phyloP scores from a whole-genome alignment of 2,797 vertebrate species.

The Meda fulgida region DNA sequence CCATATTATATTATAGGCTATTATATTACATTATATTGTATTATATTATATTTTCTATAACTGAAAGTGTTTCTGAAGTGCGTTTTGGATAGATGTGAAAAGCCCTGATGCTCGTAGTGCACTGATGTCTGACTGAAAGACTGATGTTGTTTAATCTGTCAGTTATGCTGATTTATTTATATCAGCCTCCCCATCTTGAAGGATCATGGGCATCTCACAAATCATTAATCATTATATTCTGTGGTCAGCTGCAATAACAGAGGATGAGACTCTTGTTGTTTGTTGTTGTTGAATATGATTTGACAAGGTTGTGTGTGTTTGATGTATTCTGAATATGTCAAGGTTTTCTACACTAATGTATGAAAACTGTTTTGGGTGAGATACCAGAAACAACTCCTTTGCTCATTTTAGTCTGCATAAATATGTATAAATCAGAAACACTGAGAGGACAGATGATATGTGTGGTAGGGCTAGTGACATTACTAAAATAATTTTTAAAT shows the following conservation, averaged over 20 bases:
- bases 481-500: too few species aligned
- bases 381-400: not conserved
- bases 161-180: not conserved
- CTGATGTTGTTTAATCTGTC: not conserved
- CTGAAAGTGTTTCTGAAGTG: not conserved
- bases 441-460: too few species aligned
- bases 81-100: not conserved
- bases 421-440: not conserved
- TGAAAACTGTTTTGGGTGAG: not conserved
- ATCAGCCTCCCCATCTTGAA: not conserved
- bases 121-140: not conserved
- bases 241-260: not conserved
- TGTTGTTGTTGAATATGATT: not conserved
- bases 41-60: not conserved
- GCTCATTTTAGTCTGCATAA: not conserved
- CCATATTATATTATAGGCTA: too few species aligned
- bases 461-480: not conserved
- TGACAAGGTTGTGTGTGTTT: not conserved
- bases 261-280: not conserved
- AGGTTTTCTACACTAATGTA: not conserved
- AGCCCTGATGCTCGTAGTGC: too few species aligned
- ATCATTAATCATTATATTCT: conserved; percentile 3
- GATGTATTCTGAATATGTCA: not conserved
- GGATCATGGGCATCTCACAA: not conserved
- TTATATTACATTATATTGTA: not conserved